A percentile compares a stretch with the other conserved stretches of the same genome.
These are phyloP conservation scores for Nudaria mundana DNA, from an alignment of 2,888 invertebrate species.

Conservation along the genomic window DNA sequence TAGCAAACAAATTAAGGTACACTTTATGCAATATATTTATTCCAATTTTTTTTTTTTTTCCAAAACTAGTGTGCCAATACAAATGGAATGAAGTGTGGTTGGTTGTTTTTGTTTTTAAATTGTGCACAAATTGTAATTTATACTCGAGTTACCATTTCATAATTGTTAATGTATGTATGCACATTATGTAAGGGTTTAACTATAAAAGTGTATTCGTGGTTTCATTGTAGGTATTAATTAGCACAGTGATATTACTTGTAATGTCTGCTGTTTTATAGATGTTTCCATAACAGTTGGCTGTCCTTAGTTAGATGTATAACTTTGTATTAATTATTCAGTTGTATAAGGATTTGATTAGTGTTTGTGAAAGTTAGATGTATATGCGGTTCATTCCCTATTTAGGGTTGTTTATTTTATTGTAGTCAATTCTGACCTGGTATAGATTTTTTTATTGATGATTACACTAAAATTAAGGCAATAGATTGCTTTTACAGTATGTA, in stretches of 20 bases:
- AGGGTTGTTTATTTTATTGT: conserved; percentile 24
- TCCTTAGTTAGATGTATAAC: conserved; percentile 25
- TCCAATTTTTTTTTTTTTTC: conserved; percentile 15
- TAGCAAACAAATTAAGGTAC: too few relatives aligned
- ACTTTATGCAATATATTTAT: conserved; percentile 8
- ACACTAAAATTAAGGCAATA: conserved; percentile 22
- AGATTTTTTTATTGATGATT: conserved; percentile 23
- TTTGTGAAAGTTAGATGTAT: conserved; percentile 27
- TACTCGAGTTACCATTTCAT: conserved; percentile 65
- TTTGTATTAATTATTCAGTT: conserved; percentile 20
- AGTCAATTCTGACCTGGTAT: conserved; percentile 12
- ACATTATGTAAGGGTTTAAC: conserved; percentile 35
- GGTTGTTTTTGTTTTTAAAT: conserved; percentile 16
- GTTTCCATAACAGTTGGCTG: conserved; percentile 31
- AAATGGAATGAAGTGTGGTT: neutral
- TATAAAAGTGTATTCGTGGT: conserved; percentile 42
- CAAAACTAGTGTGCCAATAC: conserved; percentile 26
- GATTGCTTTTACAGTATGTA: conserved; percentile 29
- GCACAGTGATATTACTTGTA: conserved; percentile 69
- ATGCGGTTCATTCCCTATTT: conserved; percentile 25
- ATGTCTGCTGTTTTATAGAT: conserved; percentile 32
- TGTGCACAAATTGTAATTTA: conserved; percentile 30
- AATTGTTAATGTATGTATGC: conserved; percentile 40
- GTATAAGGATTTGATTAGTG: conserved; percentile 20
- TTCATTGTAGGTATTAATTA: conserved; percentile 39